Percentiles rank a stretch among this genome's conserved stretches.
These are phyloP conservation scores for Aphelocoma californica DNA, from an alignment of 2,797 vertebrate species.

Conservation along the genomic window DNA sequence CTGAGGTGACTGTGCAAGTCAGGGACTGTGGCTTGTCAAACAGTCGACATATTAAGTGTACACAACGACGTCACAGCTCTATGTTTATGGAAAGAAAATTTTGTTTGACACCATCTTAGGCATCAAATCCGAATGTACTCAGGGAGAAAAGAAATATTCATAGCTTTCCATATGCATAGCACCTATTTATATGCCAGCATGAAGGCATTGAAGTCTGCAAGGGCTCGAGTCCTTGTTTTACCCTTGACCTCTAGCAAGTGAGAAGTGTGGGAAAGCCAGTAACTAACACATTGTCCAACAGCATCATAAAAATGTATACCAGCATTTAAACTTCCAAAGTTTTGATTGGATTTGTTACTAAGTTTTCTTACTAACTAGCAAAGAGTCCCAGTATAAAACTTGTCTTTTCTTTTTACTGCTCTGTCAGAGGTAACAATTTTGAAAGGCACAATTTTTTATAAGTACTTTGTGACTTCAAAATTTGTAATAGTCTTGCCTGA, in stretches of 20 bases:
- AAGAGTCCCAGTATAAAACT: neutral
- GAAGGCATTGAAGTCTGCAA: neutral
- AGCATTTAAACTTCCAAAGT: neutral
- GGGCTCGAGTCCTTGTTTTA: neutral
- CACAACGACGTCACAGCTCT: neutral
- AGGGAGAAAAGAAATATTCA: neutral
- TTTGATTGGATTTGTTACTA: neutral
- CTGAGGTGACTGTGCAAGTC: neutral
- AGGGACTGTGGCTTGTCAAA: neutral
- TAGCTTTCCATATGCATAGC: slow-evolving; percentile 7
- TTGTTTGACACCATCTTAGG: slow-evolving; percentile 37
- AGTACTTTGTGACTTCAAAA: neutral
- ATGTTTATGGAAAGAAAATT: slow-evolving; percentile 41
- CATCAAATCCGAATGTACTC: slow-evolving; percentile 27
- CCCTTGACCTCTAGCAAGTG: neutral
- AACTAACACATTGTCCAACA: neutral
- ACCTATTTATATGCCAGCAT: slow-evolving; percentile 15
- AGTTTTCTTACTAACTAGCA: neutral
- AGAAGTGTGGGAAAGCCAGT: neutral
- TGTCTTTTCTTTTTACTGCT: neutral
- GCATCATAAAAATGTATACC: neutral
- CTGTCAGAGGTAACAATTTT: neutral
- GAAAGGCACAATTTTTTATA: neutral
- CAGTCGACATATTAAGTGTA: neutral
- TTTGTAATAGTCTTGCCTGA: neutral